Percentiles rank a stretch among this genome's conserved stretches.
Evolutionary conservation across 1,140 invertebrate species (phyloP).

Genomic region (Drosophila sulfurigaster): DNA sequence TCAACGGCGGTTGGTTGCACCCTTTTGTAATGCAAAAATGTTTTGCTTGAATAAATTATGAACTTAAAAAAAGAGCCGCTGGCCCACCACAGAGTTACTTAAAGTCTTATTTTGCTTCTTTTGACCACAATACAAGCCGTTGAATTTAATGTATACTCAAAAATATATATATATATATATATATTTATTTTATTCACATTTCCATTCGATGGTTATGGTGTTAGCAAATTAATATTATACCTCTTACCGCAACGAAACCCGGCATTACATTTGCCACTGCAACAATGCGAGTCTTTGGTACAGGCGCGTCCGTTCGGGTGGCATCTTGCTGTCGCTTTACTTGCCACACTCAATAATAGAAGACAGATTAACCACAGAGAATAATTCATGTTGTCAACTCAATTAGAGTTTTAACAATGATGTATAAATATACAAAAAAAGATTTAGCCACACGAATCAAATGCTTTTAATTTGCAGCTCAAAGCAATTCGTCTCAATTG

Average conservation of each 20-base stretch:
- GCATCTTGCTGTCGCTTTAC: neutral
- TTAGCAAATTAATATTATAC: neutral
- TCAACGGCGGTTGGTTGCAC: constrained; percentile 63
- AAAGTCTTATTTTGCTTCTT: too few species aligned
- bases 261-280: constrained; percentile 13
- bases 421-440: too few species aligned
- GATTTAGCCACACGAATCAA: neutral
- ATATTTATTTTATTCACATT: too few species aligned
- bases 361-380: neutral
- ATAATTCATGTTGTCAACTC: constrained; percentile 1
- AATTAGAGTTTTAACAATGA: neutral
- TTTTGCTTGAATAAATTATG: constrained; percentile 79
- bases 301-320: neutral
- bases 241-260: neutral
- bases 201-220: too few species aligned
- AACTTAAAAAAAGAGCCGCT: constrained; percentile 45
- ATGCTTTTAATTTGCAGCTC: neutral
- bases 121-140: too few species aligned
- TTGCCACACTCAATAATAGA: neutral
- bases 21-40: constrained; percentile 76
- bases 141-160: too few species aligned
- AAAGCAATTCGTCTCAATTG: neutral
- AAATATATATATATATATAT: too few species aligned
- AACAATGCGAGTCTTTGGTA: constrained; percentile 5
- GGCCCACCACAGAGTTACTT: neutral